Evolutionary conservation across 2,888 invertebrate genomes (phyloP).

Genomic region (Leptopilina myrica): DNA sequence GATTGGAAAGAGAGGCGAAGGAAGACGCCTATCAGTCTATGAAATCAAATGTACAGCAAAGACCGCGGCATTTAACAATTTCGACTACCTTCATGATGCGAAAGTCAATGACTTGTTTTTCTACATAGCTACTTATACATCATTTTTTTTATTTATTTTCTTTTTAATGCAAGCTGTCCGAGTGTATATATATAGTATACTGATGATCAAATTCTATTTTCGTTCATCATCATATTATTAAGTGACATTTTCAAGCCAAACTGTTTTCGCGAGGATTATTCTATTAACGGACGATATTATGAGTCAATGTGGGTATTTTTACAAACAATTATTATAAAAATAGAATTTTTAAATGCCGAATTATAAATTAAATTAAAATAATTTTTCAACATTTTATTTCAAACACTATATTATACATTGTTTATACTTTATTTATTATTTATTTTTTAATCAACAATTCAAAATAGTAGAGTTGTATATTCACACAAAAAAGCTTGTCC

Average conservation of each 20-base stretch:
- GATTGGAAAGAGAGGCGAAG: constrained; percentile 7
- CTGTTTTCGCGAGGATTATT: neutral
- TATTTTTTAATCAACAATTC: no score
- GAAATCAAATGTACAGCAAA: constrained; percentile 22
- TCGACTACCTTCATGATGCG: constrained; percentile 12
- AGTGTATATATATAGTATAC: no score
- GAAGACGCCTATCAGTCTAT: constrained; percentile 27
- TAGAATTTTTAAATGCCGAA: neutral
- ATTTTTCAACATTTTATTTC: no score
- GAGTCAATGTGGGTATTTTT: neutral
- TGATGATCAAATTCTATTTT: constrained; percentile 11
- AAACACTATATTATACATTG: no score
- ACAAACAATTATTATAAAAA: neutral
- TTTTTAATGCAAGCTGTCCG: no score
- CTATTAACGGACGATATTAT: neutral
- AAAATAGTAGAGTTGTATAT: no score
- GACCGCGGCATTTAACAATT: constrained; percentile 18
- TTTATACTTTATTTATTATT: no score
- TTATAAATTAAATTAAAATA: no score
- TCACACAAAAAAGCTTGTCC: no score
- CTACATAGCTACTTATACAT: neutral
- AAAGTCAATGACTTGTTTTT: constrained; percentile 23
- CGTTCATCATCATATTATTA: neutral
- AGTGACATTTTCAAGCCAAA: neutral
- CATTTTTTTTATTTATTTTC: no score